These are phyloP conservation scores for Bryconaethiops microstoma DNA, from an alignment of 2,797 vertebrate species.

Conservation along the genomic window DNA sequence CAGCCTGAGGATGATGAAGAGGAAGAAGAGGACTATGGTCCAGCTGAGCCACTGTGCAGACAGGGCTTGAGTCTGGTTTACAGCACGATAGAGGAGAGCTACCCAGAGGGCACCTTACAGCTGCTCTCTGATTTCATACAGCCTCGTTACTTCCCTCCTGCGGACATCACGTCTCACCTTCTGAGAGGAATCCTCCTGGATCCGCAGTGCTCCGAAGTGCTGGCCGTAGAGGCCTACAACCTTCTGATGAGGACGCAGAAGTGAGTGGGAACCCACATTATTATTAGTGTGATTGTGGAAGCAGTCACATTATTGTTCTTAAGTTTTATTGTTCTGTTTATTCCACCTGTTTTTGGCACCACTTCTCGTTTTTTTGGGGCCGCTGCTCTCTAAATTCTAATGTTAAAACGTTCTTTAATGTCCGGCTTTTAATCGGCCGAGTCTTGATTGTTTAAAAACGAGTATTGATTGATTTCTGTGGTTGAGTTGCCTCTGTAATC, in stretches of 20 bases:
- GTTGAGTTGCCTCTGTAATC: too few species aligned
- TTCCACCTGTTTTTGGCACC: too few species aligned
- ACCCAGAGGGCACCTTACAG: conserved; percentile 86
- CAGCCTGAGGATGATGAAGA: conserved; percentile 58
- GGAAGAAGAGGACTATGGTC: conserved; percentile 51
- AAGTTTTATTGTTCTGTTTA: too few species aligned
- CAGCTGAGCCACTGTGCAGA: conserved; percentile 76
- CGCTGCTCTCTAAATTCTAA: too few species aligned
- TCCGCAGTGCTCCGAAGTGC: conserved; percentile 67
- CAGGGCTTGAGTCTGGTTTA: conserved; percentile 85
- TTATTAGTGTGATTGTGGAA: not conserved
- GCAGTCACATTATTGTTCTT: too few species aligned
- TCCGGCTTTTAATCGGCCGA: too few species aligned
- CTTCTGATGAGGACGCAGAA: conserved; percentile 92
- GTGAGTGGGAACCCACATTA: conserved; percentile 69
- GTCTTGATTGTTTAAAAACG: too few species aligned
- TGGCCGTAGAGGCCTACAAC: conserved; percentile 83
- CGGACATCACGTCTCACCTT: conserved; percentile 81
- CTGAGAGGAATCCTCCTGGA: conserved; percentile 83
- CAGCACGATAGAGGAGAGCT: conserved; percentile 88
- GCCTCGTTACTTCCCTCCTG: conserved; percentile 80
- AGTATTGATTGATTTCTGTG: too few species aligned
- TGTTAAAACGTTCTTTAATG: too few species aligned
- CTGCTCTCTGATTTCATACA: conserved; percentile 89
- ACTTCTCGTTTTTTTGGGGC: too few species aligned